Conservation (phyloP, 2,888 invertebrate genomes). For the Cyclophora punctaria region DNA sequence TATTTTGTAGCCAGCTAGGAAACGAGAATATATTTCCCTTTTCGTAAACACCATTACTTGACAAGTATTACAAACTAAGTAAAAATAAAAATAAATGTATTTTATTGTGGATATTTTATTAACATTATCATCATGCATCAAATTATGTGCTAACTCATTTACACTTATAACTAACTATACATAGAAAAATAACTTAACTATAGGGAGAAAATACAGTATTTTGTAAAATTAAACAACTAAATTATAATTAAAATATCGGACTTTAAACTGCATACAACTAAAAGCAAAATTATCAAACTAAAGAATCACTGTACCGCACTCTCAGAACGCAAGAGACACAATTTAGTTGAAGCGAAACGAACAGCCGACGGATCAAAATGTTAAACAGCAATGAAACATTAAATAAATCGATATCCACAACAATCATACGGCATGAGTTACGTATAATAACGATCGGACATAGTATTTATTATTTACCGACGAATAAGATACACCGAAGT, state of each 20-base stretch:
- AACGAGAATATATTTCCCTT: too few relatives aligned
- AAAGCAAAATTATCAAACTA: slow-evolving; percentile 53
- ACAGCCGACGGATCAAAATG: slow-evolving; percentile 23
- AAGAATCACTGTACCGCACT: slow-evolving; percentile 60
- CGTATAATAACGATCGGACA: slow-evolving; percentile 50
- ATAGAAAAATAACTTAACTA: slow-evolving; percentile 75
- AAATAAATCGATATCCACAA: slow-evolving; percentile 27
- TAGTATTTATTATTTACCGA: slow-evolving; percentile 33
- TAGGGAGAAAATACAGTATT: slow-evolving; percentile 71
- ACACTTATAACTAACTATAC: slow-evolving; percentile 75
- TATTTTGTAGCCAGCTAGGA: neutral
- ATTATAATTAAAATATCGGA: slow-evolving; percentile 65
- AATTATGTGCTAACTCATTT: slow-evolving; percentile 74
- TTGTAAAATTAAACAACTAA: slow-evolving; percentile 68
- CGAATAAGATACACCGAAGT: slow-evolving; percentile 53
- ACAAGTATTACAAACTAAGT: neutral
- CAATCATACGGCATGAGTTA: slow-evolving; percentile 44
- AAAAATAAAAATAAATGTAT: slow-evolving; percentile 52
- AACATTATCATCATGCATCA: slow-evolving; percentile 76
- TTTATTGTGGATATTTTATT: slow-evolving; percentile 75
- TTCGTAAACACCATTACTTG: too few relatives aligned
- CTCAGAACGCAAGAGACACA: slow-evolving; percentile 50
- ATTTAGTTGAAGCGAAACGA: slow-evolving; percentile 33
- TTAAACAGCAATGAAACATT: slow-evolving; percentile 24
- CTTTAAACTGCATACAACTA: slow-evolving; percentile 62